Evolutionary conservation across 2,113 vertebrate species (phyloP).

Genomic region (Thamnophis sirtalis): DNA sequence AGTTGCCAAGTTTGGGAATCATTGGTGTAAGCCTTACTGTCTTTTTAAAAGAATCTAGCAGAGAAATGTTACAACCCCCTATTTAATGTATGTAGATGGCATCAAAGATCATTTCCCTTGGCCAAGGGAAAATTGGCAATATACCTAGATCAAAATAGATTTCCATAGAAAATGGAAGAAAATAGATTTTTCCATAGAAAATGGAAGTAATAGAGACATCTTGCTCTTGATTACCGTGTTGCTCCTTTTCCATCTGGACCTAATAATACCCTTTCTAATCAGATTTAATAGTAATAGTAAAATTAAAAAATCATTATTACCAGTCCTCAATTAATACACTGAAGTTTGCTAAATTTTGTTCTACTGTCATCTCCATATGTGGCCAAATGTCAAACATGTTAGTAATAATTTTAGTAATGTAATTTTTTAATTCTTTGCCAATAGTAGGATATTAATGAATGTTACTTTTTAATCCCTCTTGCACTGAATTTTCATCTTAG

Average conservation of each 20-base stretch:
- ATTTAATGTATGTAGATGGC: not conserved
- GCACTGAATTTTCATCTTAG: not conserved
- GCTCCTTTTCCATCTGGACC: not conserved
- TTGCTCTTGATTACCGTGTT: not conserved
- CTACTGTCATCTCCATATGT: not conserved
- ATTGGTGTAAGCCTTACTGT: not conserved
- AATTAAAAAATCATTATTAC: not conserved
- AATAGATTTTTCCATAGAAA: not conserved
- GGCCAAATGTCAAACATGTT: not conserved
- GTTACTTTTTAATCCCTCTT: not conserved
- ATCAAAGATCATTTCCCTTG: not conserved
- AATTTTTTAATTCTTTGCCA: not conserved
- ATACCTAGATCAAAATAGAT: not conserved
- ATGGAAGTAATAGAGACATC: not conserved
- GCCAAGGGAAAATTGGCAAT: not conserved
- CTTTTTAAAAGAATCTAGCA: not conserved
- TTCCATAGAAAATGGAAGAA: not conserved
- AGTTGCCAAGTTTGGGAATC: too few species aligned
- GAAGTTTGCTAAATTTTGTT: not conserved
- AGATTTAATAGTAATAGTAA: not conserved
- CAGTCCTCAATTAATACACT: not conserved
- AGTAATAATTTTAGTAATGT: not conserved
- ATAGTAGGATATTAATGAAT: not conserved
- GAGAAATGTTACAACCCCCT: not conserved
- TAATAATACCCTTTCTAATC: not conserved